phyloP scores from a whole-genome alignment of 2,888 invertebrate genomes.

The Seira ritae region DNA sequence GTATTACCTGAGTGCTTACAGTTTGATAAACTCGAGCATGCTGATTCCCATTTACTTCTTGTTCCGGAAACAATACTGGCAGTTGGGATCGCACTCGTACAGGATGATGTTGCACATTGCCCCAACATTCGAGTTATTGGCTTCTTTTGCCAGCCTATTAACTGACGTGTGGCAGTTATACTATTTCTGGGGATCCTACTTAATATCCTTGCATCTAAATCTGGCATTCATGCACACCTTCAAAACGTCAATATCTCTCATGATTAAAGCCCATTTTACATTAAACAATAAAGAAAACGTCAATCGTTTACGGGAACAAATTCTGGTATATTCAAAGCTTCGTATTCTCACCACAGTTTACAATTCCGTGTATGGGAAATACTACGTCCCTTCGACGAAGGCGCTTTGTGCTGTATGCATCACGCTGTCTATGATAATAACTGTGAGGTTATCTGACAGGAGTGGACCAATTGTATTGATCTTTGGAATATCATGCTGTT shows the following conservation, averaged over 20 bases:
- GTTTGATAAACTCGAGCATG: neutral
- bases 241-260: constrained; percentile 14
- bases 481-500: neutral
- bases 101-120: neutral
- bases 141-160: neutral
- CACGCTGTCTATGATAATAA: neutral
- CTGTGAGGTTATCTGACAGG: neutral
- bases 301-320: neutral
- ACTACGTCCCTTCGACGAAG: constrained; percentile 23
- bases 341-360: constrained; percentile 28
- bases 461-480: neutral
- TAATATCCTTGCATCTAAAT: constrained; percentile 14
- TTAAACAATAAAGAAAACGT: neutral
- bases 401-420: neutral
- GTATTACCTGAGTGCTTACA: neutral
- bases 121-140: neutral
- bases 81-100: constrained; percentile 28
- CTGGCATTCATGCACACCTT: constrained; percentile 29
- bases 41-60: constrained; percentile 17
- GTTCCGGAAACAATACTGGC: constrained; percentile 24
- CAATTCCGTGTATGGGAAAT: constrained; percentile 20
- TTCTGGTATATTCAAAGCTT: constrained; percentile 35
- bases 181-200: neutral
- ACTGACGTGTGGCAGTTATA: constrained; percentile 12
- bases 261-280: neutral